Base-by-base conservation (phyloP, 53 echinoderm and acorn worm genomes). In the Apostichopus leukothele region DNA sequence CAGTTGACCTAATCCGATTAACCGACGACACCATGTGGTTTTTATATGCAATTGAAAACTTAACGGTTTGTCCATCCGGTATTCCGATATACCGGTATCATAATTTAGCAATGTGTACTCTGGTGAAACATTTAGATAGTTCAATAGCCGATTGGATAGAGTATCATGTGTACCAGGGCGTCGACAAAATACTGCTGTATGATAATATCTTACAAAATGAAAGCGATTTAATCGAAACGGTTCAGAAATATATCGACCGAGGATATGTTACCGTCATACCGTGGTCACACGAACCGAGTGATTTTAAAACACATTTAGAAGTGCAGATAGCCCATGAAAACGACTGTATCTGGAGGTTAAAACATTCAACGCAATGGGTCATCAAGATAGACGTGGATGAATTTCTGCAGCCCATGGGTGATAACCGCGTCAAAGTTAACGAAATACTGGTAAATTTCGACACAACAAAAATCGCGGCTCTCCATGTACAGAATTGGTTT, bases 271-370 rank as follows among this genome's bases (percentile, higher is more conserved):
- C 94, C 9, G 88, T 94, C 10, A 92, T 94, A 50, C 93, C 94
- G 6, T 96, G 94, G 94, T 67, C 93, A 1, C 96, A 96, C 88
- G 76, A 86, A 14, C 86, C 88, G 6, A 88, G 92, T 5, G 5
- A 55, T 6, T 79, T 77, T 23, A 96, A 96, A 79, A 93, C 92
- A 5, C 94, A 94, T 60, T 87, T 94, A 21, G 96, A 96, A 78
- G 92, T 94, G 22, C 96, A 94, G 74, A 96, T 94, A 53, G 93
- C 96, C 0, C 96, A 94, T 26, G 94, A 96, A 80, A 96, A 96
- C 88, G 96, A 96, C 83, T 96, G 94, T 66, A 73, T 96, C 0
- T 94, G 94, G 96, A 76, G 96, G n/a, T 93, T 92, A 73, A 79
- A 91, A 57, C 88, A 96, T 77, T 73, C 80, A 25, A 67, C 91